Percentiles rank a stretch among this genome's conserved stretches.
phyloP scores from a whole-genome alignment of 2,888 invertebrate species.

The Dolomedes plantarius region DNA sequence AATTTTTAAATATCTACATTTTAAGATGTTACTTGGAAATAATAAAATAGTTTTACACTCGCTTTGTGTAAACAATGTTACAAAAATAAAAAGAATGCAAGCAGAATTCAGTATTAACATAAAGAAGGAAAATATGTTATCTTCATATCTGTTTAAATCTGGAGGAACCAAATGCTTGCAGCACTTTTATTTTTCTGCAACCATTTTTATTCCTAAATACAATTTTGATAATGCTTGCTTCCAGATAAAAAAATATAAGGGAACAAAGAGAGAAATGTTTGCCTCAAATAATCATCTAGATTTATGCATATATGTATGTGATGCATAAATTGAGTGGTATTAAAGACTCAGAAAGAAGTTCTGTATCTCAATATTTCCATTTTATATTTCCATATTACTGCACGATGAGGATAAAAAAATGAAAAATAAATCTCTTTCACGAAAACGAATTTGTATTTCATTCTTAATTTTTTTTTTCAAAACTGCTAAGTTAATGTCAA shows the following conservation, averaged over 20 bases:
- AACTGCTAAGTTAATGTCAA: no score
- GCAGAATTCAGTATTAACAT: no score
- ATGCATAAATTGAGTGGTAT: conserved; percentile 2
- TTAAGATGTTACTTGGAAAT: no score
- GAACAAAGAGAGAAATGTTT: background rate
- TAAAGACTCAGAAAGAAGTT: background rate
- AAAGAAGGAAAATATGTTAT: no score
- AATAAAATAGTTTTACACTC: no score
- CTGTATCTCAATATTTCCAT: background rate
- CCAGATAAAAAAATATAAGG: background rate
- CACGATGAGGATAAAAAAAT: no score
- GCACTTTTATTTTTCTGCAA: background rate
- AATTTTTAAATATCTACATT: no score
- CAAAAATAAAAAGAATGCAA: no score
- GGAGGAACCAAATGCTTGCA: background rate
- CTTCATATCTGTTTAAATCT: background rate
- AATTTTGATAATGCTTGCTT: background rate
- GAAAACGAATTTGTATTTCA: no score
- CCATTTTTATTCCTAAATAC: background rate
- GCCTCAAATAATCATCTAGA: background rate
- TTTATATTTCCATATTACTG: background rate
- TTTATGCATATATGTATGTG: background rate
- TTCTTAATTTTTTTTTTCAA: no score
- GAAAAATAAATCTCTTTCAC: no score
- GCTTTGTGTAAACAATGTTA: no score